Conservation (phyloP, 1,140 invertebrate genomes). For the Eriocheir sinensis region DNA sequence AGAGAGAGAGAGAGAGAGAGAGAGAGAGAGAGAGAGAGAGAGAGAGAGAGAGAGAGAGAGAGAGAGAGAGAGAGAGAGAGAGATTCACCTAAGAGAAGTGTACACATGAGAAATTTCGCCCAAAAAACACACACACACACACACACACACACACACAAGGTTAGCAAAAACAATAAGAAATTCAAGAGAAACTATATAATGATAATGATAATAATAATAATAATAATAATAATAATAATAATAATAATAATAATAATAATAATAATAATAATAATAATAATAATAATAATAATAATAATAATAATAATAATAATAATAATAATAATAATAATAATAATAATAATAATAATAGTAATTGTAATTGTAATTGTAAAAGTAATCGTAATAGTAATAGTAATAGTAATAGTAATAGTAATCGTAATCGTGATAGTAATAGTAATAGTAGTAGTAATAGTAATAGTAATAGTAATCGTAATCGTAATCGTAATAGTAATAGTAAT, state of each 20-base stretch:
- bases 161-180: not conserved
- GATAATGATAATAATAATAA: conserved; percentile 36
- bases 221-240: conserved; percentile 42
- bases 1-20: conserved; percentile 41
- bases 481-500: not conserved
- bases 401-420: conserved; percentile 5
- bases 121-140: not conserved
- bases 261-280: conserved; percentile 45
- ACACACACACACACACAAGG: not conserved
- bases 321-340: not conserved
- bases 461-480: not conserved
- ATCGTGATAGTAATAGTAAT: not conserved
- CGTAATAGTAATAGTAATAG: not conserved
- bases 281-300: conserved; percentile 42
- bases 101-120: not conserved
- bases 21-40: conserved; percentile 41
- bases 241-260: conserved; percentile 45
- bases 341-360: not conserved
- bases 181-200: not conserved
- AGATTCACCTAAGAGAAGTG: not conserved
- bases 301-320: not conserved
- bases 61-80: not conserved
- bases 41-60: not conserved
- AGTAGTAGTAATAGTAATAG: conserved; percentile 28
- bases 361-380: not conserved